Evolutionary conservation across 2,797 vertebrate species (phyloP), one percentile per base, ranked within the genome.

Genomic region (Acanthornis magna): DNA sequence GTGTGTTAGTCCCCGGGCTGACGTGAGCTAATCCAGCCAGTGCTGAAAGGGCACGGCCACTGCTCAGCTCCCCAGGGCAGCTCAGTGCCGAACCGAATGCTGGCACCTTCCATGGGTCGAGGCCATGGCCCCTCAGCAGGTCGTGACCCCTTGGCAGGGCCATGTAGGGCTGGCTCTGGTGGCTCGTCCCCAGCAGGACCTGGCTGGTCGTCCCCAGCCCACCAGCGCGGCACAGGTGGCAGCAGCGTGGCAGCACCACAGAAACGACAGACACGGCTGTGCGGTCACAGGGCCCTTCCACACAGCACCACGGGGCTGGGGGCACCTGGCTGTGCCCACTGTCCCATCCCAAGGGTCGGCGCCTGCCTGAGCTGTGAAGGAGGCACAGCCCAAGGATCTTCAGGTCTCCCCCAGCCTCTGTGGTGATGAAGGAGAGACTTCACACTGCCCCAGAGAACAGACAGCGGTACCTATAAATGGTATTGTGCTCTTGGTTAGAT

Each of bases 401-500:
- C 3, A 2, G 78, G 38, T 58, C 65, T 79, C 72, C 86, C 2
- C 2, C 3, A 5, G 89, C 45, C 68, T 74, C 85, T 32, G 50
- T 1, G 0, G 82, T 48, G 91, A 62, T 16, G 50, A 89, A 93
- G 51, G 61, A 88, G 86, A 83, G 91, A 58, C 76, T 92, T 83
- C 88, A 72, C 30, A 4, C 62, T 45, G 40, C 93, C 85, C 93
- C 83, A 55, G 91, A 91, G 93, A 88, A 65, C 68, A 88, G 93
- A 67, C 2, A 85, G 93, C 36, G 0, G 82, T 91, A 88, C 94
- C 85, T 83, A 84, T 92, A 89, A 93, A 92, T 55, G 96, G 85
- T 84, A 83, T 70, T 88, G 92, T 94, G 94, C 96, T 96, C 86
- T 82, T 89, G 95, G 94, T 96, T 93, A 90, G 96, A 91, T 91